Percentiles rank a stretch among this genome's conserved stretches.
These are phyloP conservation scores for Rhynchonycteris naso DNA, from an alignment of 2,797 vertebrate species.

Conservation along the genomic window DNA sequence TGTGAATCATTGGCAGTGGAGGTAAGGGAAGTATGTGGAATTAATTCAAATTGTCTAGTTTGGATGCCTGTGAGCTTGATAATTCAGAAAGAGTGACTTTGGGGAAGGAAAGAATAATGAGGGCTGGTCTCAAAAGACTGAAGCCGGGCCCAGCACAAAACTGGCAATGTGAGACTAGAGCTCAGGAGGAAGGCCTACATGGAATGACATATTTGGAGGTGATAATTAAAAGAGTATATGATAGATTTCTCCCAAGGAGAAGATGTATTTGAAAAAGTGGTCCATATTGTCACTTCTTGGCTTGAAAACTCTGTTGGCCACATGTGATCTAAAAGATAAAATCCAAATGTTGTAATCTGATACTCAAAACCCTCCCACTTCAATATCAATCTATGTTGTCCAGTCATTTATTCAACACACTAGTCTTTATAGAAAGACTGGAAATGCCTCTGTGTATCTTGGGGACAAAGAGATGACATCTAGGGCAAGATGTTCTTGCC, in stretches of 20 bases:
- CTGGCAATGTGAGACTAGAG: background rate
- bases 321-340: constrained; percentile 28
- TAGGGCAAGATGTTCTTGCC: too few relatives aligned
- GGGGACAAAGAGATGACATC: background rate
- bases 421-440: too few relatives aligned
- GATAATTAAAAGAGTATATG: constrained; percentile 17
- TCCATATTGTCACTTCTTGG: background rate
- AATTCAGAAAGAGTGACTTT: background rate
- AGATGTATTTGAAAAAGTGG: background rate
- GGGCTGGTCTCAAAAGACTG: background rate
- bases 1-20: background rate
- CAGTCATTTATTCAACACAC: background rate
- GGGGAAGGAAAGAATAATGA: background rate
- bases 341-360: background rate
- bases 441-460: too few relatives aligned
- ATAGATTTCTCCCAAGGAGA: background rate
- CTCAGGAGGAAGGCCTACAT: background rate
- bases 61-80: background rate
- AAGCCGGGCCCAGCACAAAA: background rate
- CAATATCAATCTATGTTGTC: background rate
- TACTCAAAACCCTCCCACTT: background rate
- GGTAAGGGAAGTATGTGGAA: background rate
- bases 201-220: background rate
- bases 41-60: background rate
- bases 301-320: background rate